These are phyloP conservation scores for Aporophyla lueneburgensis DNA, from an alignment of 2,888 invertebrate species.

Conservation along the genomic window DNA sequence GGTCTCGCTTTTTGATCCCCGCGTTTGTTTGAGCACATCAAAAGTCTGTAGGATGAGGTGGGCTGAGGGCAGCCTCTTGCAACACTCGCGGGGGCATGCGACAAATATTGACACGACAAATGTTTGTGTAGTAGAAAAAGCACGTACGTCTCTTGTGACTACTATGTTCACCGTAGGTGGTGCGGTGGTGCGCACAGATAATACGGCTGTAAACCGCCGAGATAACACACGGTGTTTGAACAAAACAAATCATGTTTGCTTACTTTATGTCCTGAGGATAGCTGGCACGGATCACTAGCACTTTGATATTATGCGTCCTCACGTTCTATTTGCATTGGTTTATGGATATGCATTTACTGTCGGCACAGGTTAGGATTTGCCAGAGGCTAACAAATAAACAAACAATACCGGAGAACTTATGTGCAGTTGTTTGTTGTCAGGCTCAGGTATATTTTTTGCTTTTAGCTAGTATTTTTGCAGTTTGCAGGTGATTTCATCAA, in stretches of 20 bases:
- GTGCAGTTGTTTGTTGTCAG: slow-evolving; percentile 17
- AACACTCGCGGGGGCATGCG: slow-evolving; percentile 80
- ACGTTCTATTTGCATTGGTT: slow-evolving; percentile 85
- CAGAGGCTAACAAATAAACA: slow-evolving; percentile 49
- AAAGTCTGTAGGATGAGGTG: slow-evolving; percentile 69
- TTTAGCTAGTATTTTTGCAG: slow-evolving; percentile 18
- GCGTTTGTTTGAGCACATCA: slow-evolving; percentile 63
- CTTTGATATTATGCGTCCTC: slow-evolving; percentile 81
- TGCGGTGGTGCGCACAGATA: slow-evolving; percentile 79
- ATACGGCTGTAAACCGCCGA: slow-evolving; percentile 78
- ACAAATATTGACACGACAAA: slow-evolving; percentile 88
- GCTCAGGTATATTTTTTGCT: slow-evolving; percentile 41
- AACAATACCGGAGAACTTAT: slow-evolving; percentile 44
- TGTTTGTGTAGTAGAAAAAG: slow-evolving; percentile 84
- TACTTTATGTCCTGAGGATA: slow-evolving; percentile 83
- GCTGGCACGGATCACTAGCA: slow-evolving; percentile 80
- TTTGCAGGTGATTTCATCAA: slow-evolving; percentile 31
- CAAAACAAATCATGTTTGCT: slow-evolving; percentile 87
- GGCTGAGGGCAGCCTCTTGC: slow-evolving; percentile 77
- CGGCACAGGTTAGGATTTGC: slow-evolving; percentile 57
- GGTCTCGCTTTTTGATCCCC: slow-evolving; percentile 65
- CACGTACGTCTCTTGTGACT: slow-evolving; percentile 82
- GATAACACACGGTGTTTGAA: slow-evolving; percentile 86
- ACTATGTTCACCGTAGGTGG: slow-evolving; percentile 80
- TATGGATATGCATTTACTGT: slow-evolving; percentile 73